These are phyloP conservation scores for Microctonus brassicae DNA, from an alignment of 2,888 invertebrate species.

Conservation along the genomic window DNA sequence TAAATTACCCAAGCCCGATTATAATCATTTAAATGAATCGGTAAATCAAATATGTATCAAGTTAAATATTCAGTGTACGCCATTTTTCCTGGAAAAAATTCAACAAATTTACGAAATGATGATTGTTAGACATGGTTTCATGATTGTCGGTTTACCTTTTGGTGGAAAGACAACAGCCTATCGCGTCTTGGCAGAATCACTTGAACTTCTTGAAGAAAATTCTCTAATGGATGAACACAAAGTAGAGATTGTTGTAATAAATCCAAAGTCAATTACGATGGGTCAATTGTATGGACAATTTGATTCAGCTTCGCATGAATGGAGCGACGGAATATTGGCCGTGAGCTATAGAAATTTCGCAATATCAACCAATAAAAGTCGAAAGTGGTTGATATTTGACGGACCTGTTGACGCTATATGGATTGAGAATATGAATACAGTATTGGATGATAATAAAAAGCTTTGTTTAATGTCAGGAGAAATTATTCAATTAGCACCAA, in stretches of 20 bases:
- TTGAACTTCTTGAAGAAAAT: constrained; percentile 83
- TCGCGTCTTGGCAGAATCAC: constrained; percentile 83
- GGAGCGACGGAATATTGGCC: constrained; percentile 91
- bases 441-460: constrained; percentile 95
- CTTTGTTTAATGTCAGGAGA: constrained; percentile 97
- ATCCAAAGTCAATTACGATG: constrained; percentile 96
- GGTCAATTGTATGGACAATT: constrained; percentile 97
- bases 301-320: constrained; percentile 94
- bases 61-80: constrained; percentile 86
- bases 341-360: constrained; percentile 86
- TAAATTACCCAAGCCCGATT: constrained; percentile 82
- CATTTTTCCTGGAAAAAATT: constrained; percentile 90
- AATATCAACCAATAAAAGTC: constrained; percentile 75
- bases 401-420: constrained; percentile 97
- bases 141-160: constrained; percentile 93
- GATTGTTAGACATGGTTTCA: constrained; percentile 92
- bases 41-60: constrained; percentile 76
- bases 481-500: constrained; percentile 91
- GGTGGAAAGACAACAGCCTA: constrained; percentile 93
- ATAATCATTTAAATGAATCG: constrained; percentile 79
- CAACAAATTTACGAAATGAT: constrained; percentile 96
- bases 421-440: constrained; percentile 98
- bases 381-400: constrained; percentile 96
- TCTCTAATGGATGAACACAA: constrained; percentile 82
- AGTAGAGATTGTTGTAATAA: constrained; percentile 86